These are phyloP conservation scores for Magallana ariakensis DNA, from an alignment of 1,140 invertebrate species.

Conservation along the genomic window DNA sequence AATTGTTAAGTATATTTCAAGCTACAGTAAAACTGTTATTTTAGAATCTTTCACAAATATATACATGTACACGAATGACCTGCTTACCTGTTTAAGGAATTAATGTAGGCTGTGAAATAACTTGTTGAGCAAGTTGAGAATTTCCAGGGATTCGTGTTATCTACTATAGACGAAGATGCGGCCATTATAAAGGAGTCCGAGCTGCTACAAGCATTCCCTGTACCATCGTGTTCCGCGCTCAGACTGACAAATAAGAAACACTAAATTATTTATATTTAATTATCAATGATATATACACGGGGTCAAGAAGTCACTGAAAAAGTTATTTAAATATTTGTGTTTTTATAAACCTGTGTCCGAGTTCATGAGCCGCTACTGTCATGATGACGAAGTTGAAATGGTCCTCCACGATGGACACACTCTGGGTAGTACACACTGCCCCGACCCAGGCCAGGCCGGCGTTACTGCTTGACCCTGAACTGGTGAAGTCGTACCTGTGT, in stretches of 20 bases:
- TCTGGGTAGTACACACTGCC: slow-evolving; percentile 59
- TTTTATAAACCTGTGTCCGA: slow-evolving; percentile 67
- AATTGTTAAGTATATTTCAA: too few relatives aligned
- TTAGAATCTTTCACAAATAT: too few relatives aligned
- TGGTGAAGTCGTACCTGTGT: slow-evolving; percentile 16
- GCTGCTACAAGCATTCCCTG: slow-evolving; percentile 62
- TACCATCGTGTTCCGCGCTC: slow-evolving; percentile 69
- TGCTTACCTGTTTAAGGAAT: slow-evolving; percentile 56
- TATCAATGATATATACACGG: too few relatives aligned
- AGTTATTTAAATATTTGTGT: too few relatives aligned
- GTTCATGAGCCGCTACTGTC: slow-evolving; percentile 68
- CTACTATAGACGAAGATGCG: slow-evolving; percentile 41
- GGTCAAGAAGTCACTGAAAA: too few relatives aligned
- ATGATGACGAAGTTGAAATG: slow-evolving; percentile 64
- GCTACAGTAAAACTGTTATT: too few relatives aligned
- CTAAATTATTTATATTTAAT: background rate
- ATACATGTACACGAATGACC: too few relatives aligned
- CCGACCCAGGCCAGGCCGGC: slow-evolving; percentile 64
- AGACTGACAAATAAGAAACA: slow-evolving; percentile 61
- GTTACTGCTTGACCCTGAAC: background rate
- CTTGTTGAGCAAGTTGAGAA: slow-evolving; percentile 69
- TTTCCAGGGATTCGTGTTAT: slow-evolving; percentile 64
- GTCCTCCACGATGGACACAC: slow-evolving; percentile 69
- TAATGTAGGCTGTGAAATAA: slow-evolving; percentile 63
- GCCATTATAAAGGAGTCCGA: slow-evolving; percentile 73